Percentiles rank a stretch among this genome's conserved stretches.
phyloP scores from a whole-genome alignment of 2,113 vertebrate genomes.

The Heptranchias perlo region DNA sequence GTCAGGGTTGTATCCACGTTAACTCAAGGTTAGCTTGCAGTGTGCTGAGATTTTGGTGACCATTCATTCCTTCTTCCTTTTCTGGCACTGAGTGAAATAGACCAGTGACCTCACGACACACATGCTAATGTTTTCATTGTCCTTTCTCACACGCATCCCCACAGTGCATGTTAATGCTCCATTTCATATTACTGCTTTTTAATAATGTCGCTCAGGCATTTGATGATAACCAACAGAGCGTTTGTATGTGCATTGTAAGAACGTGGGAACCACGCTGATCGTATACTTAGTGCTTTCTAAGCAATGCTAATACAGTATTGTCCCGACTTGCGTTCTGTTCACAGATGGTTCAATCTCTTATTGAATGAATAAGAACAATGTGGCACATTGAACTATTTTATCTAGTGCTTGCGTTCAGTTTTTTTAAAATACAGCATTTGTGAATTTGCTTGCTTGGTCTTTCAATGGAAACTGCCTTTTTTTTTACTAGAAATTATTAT shows the following conservation, averaged over 20 bases:
- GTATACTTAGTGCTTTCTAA: neutral
- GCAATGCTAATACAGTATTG: constrained; percentile 5
- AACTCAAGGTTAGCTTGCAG: neutral
- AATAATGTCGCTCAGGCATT: neutral
- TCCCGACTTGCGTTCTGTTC: neutral
- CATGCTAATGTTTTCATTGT: neutral
- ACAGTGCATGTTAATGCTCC: neutral
- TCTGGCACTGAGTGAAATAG: neutral
- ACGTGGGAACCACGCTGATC: neutral
- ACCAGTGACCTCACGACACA: neutral
- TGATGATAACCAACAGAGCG: neutral
- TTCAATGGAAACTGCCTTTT: neutral
- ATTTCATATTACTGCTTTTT: neutral
- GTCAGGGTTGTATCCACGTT: neutral
- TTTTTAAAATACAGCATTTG: neutral
- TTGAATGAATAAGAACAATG: neutral
- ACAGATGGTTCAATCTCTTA: neutral
- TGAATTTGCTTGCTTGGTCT: neutral
- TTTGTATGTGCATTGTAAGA: neutral
- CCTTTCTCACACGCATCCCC: neutral
- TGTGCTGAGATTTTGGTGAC: neutral
- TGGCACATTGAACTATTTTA: neutral
- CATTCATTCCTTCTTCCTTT: neutral
- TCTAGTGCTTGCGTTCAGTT: neutral
- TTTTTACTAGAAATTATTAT: neutral